Conservation (phyloP, 2,888 invertebrate genomes). For the Drosophila mercatorum region DNA sequence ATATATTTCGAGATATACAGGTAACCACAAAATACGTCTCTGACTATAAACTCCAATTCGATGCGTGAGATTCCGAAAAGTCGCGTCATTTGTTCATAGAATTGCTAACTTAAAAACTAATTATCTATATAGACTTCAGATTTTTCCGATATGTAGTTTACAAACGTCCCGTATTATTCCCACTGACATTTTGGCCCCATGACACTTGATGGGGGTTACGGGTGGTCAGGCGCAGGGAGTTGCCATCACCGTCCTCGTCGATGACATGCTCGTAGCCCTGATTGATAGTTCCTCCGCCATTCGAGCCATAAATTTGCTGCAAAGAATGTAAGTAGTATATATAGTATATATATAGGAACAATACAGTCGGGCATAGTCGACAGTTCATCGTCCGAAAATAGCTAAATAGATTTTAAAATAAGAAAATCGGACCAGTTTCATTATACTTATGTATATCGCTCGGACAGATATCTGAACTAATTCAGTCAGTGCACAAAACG, state of each 20-base stretch:
- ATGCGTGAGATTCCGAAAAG: constrained; percentile 46
- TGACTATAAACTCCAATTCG: constrained; percentile 58
- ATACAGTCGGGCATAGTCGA: background rate
- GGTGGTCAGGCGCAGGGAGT: constrained; percentile 90
- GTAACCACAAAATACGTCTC: constrained; percentile 31
- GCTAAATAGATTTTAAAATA: too few species aligned
- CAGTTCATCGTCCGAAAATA: too few species aligned
- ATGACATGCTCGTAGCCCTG: constrained; percentile 90
- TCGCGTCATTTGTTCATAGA: constrained; percentile 34
- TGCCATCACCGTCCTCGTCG: constrained; percentile 89
- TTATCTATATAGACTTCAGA: constrained; percentile 29
- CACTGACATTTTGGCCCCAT: constrained; percentile 85
- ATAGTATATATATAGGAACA: too few species aligned
- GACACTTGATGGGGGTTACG: constrained; percentile 87
- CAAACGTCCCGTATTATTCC: constrained; percentile 83
- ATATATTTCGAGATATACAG: constrained; percentile 43
- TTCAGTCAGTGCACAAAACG: background rate
- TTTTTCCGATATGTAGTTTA: constrained; percentile 53
- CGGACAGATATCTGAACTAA: too few species aligned
- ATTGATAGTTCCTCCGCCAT: constrained; percentile 90
- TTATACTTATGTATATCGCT: too few species aligned
- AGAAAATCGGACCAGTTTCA: too few species aligned
- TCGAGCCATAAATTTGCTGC: constrained; percentile 80
- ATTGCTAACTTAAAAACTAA: constrained; percentile 54
- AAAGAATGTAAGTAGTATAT: background rate